Conservation (phyloP, 2,113 vertebrate species). For the Halichoeres trimaculatus region DNA sequence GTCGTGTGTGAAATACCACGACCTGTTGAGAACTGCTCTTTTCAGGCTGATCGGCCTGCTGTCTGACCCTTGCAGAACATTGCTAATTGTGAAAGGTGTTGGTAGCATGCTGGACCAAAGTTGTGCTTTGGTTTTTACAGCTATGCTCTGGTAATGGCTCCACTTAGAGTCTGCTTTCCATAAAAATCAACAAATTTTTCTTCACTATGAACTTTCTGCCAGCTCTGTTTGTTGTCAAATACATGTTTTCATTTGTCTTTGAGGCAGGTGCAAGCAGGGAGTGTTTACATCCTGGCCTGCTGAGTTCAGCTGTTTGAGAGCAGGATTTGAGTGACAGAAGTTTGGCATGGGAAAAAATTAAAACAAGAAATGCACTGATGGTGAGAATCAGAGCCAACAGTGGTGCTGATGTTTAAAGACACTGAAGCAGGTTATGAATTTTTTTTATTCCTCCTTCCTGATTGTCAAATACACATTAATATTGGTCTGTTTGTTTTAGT, state of each 20-base stretch:
- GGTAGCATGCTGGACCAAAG: not conserved
- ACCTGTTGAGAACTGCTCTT: constrained; percentile 26
- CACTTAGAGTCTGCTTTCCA: not conserved
- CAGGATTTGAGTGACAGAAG: not conserved
- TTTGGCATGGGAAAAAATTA: constrained; percentile 22
- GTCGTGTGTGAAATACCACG: constrained; percentile 62
- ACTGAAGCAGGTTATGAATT: no score
- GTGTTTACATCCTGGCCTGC: not conserved
- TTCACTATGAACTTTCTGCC: not conserved
- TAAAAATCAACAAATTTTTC: not conserved
- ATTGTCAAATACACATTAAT: no score
- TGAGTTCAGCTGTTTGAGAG: not conserved
- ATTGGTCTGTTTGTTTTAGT: no score
- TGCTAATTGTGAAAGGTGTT: constrained; percentile 58
- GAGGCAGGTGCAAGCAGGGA: not conserved
- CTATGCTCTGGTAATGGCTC: not conserved
- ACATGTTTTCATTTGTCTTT: not conserved
- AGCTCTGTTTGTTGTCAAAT: not conserved
- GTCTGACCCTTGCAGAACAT: constrained; percentile 28
- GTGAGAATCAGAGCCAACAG: no score
- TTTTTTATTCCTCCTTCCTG: no score
- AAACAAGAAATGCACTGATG: not conserved
- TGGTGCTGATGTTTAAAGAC: constrained; percentile 41
- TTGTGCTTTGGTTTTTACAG: not conserved
- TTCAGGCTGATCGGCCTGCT: constrained; percentile 30